A percentile compares a stretch with the other conserved stretches of the same genome.
These are phyloP conservation scores for Gallirallus australis DNA, from an alignment of 2,797 vertebrate genomes.

Conservation along the genomic window DNA sequence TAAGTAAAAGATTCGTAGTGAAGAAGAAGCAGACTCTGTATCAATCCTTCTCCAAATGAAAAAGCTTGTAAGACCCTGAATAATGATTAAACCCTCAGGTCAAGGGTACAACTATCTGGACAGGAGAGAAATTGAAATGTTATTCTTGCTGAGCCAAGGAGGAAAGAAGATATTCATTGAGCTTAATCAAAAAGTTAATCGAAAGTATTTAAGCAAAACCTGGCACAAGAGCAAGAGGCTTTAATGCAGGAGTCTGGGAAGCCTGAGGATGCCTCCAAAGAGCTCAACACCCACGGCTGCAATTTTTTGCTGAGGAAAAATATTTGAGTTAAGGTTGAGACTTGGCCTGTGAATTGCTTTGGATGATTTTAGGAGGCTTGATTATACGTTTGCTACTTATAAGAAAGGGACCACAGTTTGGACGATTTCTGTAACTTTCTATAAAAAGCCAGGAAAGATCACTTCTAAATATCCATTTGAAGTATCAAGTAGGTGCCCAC, in stretches of 20 bases:
- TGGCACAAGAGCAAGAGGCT: neutral
- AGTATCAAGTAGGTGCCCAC: neutral
- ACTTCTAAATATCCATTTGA: neutral
- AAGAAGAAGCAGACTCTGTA: neutral
- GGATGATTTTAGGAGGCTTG: neutral
- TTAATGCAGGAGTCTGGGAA: neutral
- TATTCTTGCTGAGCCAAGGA: slow-evolving; percentile 11
- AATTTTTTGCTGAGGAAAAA: neutral
- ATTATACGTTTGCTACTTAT: neutral
- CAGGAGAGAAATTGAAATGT: slow-evolving; percentile 16
- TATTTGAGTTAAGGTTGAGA: neutral
- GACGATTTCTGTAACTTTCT: neutral
- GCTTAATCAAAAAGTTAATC: slow-evolving; percentile 18
- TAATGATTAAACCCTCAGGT: neutral
- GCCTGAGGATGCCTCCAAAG: neutral
- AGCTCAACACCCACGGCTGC: neutral
- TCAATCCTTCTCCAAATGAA: neutral
- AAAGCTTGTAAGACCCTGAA: neutral
- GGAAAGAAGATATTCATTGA: slow-evolving; percentile 30
- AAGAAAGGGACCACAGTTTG: neutral
- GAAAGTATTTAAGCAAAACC: slow-evolving; percentile 19
- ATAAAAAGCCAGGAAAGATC: neutral
- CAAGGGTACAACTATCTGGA: neutral
- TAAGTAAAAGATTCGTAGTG: neutral
- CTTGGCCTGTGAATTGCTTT: neutral